Percentiles rank a stretch among this genome's conserved stretches.
Conservation (phyloP, 1,140 invertebrate species). For the Drosophila parabipectinata region DNA sequence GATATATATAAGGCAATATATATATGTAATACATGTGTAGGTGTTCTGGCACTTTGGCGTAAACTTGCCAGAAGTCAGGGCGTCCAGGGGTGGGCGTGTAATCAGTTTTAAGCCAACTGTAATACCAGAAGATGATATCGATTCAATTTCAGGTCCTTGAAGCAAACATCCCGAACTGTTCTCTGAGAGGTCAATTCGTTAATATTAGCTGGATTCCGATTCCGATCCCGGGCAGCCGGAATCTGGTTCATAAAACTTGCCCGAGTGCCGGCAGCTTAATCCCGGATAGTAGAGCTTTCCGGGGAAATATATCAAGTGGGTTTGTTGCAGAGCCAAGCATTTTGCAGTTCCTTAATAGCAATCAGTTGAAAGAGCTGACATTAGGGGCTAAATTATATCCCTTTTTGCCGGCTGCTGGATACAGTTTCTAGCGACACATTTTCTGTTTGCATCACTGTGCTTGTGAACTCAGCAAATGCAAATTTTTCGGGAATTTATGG, state of each 20-base stretch:
- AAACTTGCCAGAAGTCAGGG: constrained; percentile 45
- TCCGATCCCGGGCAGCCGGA: neutral
- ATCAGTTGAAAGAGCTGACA: constrained; percentile 26
- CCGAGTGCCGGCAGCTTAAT: constrained; percentile 23
- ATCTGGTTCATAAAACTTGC: constrained; percentile 16
- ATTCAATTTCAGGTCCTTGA: constrained; percentile 38
- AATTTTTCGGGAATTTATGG: constrained; percentile 49
- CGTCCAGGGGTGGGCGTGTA: constrained; percentile 28
- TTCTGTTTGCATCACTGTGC: constrained; percentile 16
- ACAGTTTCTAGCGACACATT: constrained; percentile 29
- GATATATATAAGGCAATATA: constrained; percentile 11
- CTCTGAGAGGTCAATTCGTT: constrained; percentile 31
- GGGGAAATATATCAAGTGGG: constrained; percentile 27
- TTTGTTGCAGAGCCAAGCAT: constrained; percentile 32
- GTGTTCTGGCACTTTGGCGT: constrained; percentile 34
- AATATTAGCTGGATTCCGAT: constrained; percentile 22
- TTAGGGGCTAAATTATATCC: constrained; percentile 51
- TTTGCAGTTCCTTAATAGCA: constrained; percentile 11
- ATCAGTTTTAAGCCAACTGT: constrained; percentile 66
- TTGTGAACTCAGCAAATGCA: constrained; percentile 36
- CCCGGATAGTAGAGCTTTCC: constrained; percentile 4
- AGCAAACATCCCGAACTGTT: constrained; percentile 7
- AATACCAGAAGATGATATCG: constrained; percentile 61
- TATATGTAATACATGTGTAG: constrained; percentile 30
- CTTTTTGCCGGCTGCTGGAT: constrained; percentile 31